A percentile compares a stretch with the other conserved stretches of the same genome.
phyloP scores from a whole-genome alignment of 2,797 vertebrate genomes.

The Brachymystax lenok region DNA sequence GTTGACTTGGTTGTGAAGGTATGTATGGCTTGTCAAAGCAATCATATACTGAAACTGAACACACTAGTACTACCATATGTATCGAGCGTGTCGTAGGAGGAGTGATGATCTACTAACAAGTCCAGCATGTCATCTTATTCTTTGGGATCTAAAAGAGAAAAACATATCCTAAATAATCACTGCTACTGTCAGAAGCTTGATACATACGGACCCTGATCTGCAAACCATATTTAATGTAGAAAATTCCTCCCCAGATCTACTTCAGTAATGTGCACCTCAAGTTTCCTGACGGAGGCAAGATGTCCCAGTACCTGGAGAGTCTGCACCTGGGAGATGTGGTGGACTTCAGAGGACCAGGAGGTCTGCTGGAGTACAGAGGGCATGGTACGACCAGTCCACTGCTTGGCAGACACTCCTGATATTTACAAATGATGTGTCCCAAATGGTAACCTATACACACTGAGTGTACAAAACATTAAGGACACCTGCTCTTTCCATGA shows the following conservation, averaged over 20 bases:
- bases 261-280: slow-evolving; percentile 71
- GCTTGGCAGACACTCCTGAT: neutral
- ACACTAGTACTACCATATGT: neutral
- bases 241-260: slow-evolving; percentile 63
- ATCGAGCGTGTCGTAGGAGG: neutral
- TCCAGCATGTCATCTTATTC: too few relatives aligned
- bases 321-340: slow-evolving; percentile 71
- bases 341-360: slow-evolving; percentile 74
- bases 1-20: slow-evolving; percentile 79
- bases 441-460: neutral
- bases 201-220: neutral
- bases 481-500: too few relatives aligned
- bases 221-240: neutral
- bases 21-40: slow-evolving; percentile 13
- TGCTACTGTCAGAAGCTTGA: too few relatives aligned
- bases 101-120: too few relatives aligned
- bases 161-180: too few relatives aligned
- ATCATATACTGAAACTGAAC: neutral
- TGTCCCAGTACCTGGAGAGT: slow-evolving; percentile 75
- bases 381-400: slow-evolving; percentile 64
- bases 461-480: too few relatives aligned
- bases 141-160: too few relatives aligned
- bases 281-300: slow-evolving; percentile 77
- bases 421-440: neutral
- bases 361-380: slow-evolving; percentile 70